Percentiles rank a stretch among this genome's conserved stretches.
phyloP scores from a whole-genome alignment of 2,797 vertebrate species.

The Intellagama lesueurii region DNA sequence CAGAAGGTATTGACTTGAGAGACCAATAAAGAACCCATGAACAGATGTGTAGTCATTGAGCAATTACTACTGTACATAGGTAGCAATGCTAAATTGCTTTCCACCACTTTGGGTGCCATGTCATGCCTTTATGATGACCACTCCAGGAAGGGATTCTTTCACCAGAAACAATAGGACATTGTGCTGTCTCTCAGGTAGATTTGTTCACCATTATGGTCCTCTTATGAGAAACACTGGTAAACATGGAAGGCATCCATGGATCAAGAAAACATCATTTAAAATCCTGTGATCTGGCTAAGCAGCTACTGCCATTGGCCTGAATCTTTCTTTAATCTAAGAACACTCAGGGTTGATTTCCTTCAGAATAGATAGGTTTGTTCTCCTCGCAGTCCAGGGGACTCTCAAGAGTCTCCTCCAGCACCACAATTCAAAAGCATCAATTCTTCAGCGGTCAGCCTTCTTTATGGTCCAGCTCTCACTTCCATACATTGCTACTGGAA shows the following conservation, averaged over 20 bases:
- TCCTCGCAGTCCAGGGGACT: too few species aligned
- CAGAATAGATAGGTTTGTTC: too few species aligned
- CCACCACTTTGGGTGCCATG: not conserved
- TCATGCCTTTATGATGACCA: not conserved
- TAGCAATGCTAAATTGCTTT: constrained; percentile 2
- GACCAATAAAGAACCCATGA: not conserved
- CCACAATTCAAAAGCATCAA: too few species aligned
- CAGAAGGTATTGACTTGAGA: constrained; percentile 9
- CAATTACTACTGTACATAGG: constrained; percentile 13
- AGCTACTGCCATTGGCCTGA: not conserved
- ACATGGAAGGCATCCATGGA: not conserved
- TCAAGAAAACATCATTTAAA: not conserved
- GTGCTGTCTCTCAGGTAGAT: not conserved
- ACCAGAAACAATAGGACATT: not conserved
- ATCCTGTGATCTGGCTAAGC: not conserved
- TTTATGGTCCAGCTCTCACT: too few species aligned
- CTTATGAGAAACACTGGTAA: not conserved
- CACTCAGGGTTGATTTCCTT: too few species aligned
- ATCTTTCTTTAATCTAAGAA: constrained; percentile 8
- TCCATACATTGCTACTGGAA: too few species aligned
- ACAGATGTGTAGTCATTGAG: constrained; percentile 15
- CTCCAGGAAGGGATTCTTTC: not conserved
- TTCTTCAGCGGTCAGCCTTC: too few species aligned
- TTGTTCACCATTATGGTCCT: not conserved
- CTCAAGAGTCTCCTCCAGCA: too few species aligned